Evolutionary conservation across 2,888 invertebrate genomes (phyloP).

Genomic region (Melinaea menophilus): DNA sequence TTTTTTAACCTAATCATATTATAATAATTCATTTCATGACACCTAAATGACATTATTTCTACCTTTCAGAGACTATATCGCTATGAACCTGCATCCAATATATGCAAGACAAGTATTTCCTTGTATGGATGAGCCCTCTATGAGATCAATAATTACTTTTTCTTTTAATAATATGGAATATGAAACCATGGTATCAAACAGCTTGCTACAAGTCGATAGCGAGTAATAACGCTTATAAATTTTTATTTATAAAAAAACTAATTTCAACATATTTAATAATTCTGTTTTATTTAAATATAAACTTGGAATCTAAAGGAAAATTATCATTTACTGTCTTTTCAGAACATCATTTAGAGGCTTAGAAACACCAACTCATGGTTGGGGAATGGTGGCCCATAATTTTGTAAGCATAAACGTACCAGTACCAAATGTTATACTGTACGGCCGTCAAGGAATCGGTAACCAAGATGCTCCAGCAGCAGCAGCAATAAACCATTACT

Average conservation of each 20-base stretch:
- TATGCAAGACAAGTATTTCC: constrained; percentile 82
- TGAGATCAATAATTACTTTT: constrained; percentile 56
- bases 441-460: constrained; percentile 43
- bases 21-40: no score
- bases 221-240: constrained; percentile 44
- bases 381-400: constrained; percentile 65
- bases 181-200: constrained; percentile 48
- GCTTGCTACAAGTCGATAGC: constrained; percentile 43
- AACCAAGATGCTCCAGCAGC: constrained; percentile 50
- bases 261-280: no score
- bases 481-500: constrained; percentile 52
- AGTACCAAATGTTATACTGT: constrained; percentile 45
- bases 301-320: no score
- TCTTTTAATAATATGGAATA: constrained; percentile 54
- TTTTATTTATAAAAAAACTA: neutral
- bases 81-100: constrained; percentile 80
- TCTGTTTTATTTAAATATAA: no score
- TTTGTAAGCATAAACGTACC: constrained; percentile 51
- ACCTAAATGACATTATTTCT: no score
- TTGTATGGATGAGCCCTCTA: constrained; percentile 81
- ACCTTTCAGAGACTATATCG: constrained; percentile 65
- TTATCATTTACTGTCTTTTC: constrained; percentile 25
- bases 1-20: no score
- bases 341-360: constrained; percentile 45
- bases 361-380: constrained; percentile 49